A percentile compares a stretch with the other conserved stretches of the same genome.
These are phyloP conservation scores for Listrodromus nycthemerus DNA, from an alignment of 2,888 invertebrate genomes.

Conservation along the genomic window DNA sequence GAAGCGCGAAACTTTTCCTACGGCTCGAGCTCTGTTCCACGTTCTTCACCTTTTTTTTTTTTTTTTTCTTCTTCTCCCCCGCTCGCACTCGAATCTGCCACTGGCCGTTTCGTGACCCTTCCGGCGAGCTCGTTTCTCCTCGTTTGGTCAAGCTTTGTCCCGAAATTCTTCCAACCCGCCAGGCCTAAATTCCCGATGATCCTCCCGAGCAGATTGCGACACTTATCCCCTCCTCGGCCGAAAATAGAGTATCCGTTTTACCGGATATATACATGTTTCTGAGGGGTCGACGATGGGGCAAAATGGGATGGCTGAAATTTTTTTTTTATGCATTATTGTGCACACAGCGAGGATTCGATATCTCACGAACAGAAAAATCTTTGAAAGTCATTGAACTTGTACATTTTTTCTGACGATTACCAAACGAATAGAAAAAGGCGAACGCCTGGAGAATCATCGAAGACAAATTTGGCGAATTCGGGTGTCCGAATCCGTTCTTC, in stretches of 20 bases:
- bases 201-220: background rate
- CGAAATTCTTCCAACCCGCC: constrained; percentile 22
- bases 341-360: too few relatives aligned
- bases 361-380: too few relatives aligned
- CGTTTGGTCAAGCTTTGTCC: constrained; percentile 38
- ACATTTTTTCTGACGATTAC: background rate
- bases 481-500: background rate
- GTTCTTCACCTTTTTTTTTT: constrained; percentile 3
- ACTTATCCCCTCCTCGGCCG: background rate
- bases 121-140: constrained; percentile 24
- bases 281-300: background rate
- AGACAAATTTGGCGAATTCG: background rate
- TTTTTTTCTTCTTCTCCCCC: background rate
- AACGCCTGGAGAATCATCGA: background rate
- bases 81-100: constrained; percentile 21
- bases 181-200: constrained; percentile 37
- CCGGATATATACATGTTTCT: background rate
- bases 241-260: background rate
- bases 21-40: background rate
- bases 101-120: constrained; percentile 1
- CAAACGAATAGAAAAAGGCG: background rate
- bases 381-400: too few relatives aligned
- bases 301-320: background rate
- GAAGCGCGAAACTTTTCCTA: constrained; percentile 20
- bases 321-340: too few relatives aligned